A percentile compares a stretch with the other conserved stretches of the same genome.
These are phyloP conservation scores for Mactra quadrangularis DNA, from an alignment of 1,140 invertebrate species.

Conservation along the genomic window DNA sequence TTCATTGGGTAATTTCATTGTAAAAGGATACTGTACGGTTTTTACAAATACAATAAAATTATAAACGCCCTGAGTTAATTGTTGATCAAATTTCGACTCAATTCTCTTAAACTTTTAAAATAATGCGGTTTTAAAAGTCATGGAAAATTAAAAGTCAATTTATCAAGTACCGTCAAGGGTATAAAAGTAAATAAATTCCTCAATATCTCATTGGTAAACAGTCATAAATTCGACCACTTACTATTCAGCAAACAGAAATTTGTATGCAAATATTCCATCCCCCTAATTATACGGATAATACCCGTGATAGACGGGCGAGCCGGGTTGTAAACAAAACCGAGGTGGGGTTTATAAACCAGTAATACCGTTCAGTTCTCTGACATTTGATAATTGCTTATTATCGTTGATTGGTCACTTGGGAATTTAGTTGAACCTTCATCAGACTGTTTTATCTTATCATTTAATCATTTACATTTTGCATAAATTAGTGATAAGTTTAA, in stretches of 20 bases:
- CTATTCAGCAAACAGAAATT: slow-evolving; percentile 20
- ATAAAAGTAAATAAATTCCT: slow-evolving; percentile 47
- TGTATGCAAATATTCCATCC: slow-evolving; percentile 51
- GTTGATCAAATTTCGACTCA: slow-evolving; percentile 26
- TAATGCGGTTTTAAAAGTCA: neutral
- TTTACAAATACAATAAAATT: too few relatives aligned
- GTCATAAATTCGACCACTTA: slow-evolving; percentile 41
- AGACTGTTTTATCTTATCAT: too few relatives aligned
- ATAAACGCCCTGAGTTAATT: neutral
- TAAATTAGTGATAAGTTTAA: too few relatives aligned
- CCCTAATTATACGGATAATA: slow-evolving; percentile 42
- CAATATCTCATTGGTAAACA: slow-evolving; percentile 46
- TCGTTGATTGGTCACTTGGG: slow-evolving; percentile 14
- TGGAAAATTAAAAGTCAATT: slow-evolving; percentile 33
- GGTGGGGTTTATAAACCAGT: slow-evolving; percentile 44
- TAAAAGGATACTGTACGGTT: too few relatives aligned
- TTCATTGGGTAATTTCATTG: too few relatives aligned
- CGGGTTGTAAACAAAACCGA: slow-evolving; percentile 36
- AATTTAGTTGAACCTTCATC: too few relatives aligned
- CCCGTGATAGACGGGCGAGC: neutral
- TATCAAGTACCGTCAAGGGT: slow-evolving; percentile 46
- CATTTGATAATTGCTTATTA: slow-evolving; percentile 16
- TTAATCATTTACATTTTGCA: too few relatives aligned
- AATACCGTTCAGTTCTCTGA: slow-evolving; percentile 17
- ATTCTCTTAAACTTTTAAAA: neutral